phyloP scores from a whole-genome alignment of 2,888 invertebrate species.

The Steinernema hermaphroditum region DNA sequence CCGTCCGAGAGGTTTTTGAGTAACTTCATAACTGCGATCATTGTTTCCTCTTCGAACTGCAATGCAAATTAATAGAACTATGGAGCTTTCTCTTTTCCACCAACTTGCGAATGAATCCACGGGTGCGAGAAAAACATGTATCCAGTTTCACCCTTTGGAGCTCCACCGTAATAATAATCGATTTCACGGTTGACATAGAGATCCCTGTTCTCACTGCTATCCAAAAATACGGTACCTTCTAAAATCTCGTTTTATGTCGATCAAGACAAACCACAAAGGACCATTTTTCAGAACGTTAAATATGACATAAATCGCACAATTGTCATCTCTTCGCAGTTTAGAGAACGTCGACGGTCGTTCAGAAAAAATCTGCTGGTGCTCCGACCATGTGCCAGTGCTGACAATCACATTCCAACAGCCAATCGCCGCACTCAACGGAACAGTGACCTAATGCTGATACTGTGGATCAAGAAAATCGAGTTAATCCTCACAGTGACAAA shows the following conservation, averaged over 20 bases:
- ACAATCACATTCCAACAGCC: constrained; percentile 34
- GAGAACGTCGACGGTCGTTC: constrained; percentile 12
- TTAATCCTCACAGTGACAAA: not conserved
- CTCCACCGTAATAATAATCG: constrained; percentile 33
- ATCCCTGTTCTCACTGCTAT: constrained; percentile 7
- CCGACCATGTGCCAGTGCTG: constrained; percentile 12
- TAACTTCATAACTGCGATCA: constrained; percentile 29
- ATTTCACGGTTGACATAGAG: constrained; percentile 21
- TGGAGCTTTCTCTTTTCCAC: not conserved
- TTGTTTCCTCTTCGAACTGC: constrained; percentile 39
- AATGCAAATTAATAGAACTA: not conserved
- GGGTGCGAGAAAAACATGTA: not conserved
- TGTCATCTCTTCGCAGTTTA: not conserved
- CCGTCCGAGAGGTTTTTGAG: not conserved
- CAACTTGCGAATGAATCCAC: constrained; percentile 13
- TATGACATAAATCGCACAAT: constrained; percentile 9
- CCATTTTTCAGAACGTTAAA: constrained; percentile 22
- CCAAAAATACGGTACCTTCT: constrained; percentile 26
- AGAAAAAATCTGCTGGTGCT: not conserved
- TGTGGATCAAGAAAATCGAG: too few species aligned
- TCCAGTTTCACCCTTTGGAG: not conserved
- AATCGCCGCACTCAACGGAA: constrained; percentile 28
- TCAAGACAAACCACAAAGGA: not conserved
- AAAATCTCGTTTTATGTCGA: constrained; percentile 17
- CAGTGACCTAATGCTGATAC: not conserved